Base-by-base conservation (phyloP, 2,797 vertebrate genomes). In the Heliangelus exortis region DNA sequence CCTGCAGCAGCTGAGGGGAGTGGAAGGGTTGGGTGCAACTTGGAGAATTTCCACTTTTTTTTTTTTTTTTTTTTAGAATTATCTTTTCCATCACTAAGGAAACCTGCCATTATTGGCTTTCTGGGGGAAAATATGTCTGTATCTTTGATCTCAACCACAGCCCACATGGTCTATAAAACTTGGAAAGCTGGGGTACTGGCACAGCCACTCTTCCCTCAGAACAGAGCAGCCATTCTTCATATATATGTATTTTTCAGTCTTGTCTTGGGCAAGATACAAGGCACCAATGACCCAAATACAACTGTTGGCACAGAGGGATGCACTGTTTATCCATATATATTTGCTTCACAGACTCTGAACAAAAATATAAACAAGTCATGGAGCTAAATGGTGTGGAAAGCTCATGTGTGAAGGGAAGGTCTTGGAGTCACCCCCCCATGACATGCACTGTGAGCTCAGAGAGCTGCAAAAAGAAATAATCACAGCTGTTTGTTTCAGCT, bases 131-230 rank as follows among this genome's bases (percentile, higher is more conserved):
- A 39, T 34, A 48, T 25, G 15, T 63, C 66, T 28, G 0, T 55
- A 28, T 75, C 84, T 95, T 96, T 96, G 92, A 91, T 94, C 54
- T 92, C 72, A 89, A 45, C 84, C 73, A 67, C 87, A 94, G 45
- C 31, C 62, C 87, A 81, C 73, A 41, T 39, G 48, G 28, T 47
- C 58, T 81, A 29, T 78, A 89, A 87, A 89, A 80, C 43, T 66
- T 87, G 75, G 72, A 92, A 75, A 69, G 57, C 78, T 58, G 61
- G 39, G 62, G 48, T 13, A 36, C 43, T 15, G 16, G 47, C 51
- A 76, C 53, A 71, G 39, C 26, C 7, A 0, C 45, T 54, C 63
- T 69, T 66, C 61, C 77, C 84, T 59, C 76, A 76, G 48, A 92
- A 84, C 58, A 89, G 73, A 86, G 43, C 59, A 89, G 15, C 26